phyloP scores from a whole-genome alignment of 2,797 vertebrate species.

The Heterohyrax brucei region DNA sequence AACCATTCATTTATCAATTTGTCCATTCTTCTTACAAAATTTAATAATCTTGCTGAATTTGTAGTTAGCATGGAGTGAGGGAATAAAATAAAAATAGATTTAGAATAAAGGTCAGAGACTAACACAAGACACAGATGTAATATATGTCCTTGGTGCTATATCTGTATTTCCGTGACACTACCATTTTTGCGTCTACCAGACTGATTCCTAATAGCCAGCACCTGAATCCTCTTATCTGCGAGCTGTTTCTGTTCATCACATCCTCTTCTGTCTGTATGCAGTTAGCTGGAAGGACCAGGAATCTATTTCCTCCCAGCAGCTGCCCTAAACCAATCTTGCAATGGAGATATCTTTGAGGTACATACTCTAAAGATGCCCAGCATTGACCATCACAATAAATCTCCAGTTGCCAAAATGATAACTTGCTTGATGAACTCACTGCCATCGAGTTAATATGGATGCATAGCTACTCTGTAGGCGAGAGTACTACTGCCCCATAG shows the following conservation, averaged over 20 bases:
- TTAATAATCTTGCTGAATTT: background rate
- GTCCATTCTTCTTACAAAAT: background rate
- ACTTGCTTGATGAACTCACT: too few relatives aligned
- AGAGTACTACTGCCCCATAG: too few relatives aligned
- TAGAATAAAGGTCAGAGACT: constrained; percentile 19
- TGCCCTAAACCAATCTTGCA: background rate
- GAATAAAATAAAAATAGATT: background rate
- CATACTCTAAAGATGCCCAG: background rate
- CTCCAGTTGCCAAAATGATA: background rate
- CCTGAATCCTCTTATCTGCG: background rate
- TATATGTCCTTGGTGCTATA: background rate
- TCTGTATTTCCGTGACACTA: background rate
- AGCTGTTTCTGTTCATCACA: background rate
- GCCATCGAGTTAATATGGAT: too few relatives aligned
- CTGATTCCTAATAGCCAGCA: background rate
- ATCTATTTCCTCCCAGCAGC: background rate
- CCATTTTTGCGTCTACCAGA: background rate
- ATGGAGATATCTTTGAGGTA: background rate
- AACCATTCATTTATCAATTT: background rate
- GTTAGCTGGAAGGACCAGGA: background rate
- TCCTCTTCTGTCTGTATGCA: background rate
- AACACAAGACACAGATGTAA: background rate
- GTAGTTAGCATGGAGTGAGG: background rate
- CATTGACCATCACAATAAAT: background rate
- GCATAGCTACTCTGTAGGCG: too few relatives aligned